Conservation (phyloP, 2,113 vertebrate genomes). For the Copsychus sechellarum region DNA sequence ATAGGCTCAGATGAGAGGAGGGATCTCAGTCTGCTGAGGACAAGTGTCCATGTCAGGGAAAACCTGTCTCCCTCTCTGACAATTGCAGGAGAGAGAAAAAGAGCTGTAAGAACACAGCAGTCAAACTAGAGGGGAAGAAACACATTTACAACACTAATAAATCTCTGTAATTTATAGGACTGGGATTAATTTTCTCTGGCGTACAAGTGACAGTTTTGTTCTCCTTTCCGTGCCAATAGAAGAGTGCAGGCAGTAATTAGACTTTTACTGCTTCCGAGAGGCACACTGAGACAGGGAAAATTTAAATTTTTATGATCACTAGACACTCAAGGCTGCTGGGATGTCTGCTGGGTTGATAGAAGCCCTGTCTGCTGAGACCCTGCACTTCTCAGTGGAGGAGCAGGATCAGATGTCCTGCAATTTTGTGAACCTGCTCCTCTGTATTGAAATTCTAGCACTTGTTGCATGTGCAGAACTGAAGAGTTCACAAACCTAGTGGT, state of each 20-base stretch:
- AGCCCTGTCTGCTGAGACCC: background rate
- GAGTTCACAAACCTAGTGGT: background rate
- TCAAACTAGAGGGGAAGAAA: background rate
- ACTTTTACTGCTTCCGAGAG: background rate
- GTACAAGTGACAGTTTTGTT: constrained; percentile 36
- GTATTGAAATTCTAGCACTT: background rate
- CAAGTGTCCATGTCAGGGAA: background rate
- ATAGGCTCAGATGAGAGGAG: background rate
- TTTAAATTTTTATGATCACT: constrained; percentile 14
- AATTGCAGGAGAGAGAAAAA: background rate
- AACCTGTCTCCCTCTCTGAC: background rate
- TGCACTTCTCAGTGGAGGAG: background rate
- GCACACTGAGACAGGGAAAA: background rate
- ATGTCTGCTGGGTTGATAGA: background rate
- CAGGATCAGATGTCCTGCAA: background rate
- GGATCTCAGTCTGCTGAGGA: background rate
- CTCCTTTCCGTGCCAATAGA: background rate
- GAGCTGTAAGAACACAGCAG: background rate
- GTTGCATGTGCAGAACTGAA: background rate
- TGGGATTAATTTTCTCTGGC: constrained; percentile 45
- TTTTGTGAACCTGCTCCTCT: background rate
- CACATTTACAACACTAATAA: constrained; percentile 34
- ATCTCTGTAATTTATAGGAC: constrained; percentile 41
- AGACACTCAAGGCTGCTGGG: background rate
- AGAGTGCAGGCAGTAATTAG: constrained; percentile 36